phyloP scores from a whole-genome alignment of 2,113 vertebrate genomes.

The Pelmatolapia mariae region DNA sequence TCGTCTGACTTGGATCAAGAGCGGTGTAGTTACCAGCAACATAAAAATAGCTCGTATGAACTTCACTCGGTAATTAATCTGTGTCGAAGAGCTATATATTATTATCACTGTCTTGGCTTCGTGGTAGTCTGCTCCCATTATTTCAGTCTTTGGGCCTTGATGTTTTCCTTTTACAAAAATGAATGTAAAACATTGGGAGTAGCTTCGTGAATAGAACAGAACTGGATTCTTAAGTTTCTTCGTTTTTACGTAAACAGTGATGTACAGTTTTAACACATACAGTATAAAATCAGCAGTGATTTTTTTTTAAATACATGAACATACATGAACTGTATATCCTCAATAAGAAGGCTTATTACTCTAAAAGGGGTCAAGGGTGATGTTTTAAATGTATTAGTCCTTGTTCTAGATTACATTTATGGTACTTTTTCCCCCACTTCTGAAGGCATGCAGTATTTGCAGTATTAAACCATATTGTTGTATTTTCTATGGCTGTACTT shows the following conservation, averaged over 20 bases:
- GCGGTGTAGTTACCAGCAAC: neutral
- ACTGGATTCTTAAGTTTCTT: neutral
- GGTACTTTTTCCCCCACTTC: neutral
- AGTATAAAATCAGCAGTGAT: neutral
- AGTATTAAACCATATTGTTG: neutral
- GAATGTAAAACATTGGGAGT: neutral
- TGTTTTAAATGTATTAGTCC: neutral
- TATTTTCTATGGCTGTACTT: neutral
- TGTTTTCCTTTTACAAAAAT: neutral
- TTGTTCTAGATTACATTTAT: neutral
- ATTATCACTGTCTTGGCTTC: neutral
- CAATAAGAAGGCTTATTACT: neutral
- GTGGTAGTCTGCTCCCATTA: neutral
- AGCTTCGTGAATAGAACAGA: neutral
- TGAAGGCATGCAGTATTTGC: neutral
- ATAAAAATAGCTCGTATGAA: neutral
- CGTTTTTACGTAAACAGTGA: neutral
- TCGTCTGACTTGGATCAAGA: neutral
- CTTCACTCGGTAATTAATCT: neutral
- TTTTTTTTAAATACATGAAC: neutral
- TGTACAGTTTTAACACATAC: neutral
- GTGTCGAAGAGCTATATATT: neutral
- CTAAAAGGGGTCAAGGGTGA: neutral
- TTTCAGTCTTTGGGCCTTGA: neutral
- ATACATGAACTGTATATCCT: neutral